Base-by-base conservation (phyloP, 1,140 invertebrate species). In the Panulirus ornatus region DNA sequence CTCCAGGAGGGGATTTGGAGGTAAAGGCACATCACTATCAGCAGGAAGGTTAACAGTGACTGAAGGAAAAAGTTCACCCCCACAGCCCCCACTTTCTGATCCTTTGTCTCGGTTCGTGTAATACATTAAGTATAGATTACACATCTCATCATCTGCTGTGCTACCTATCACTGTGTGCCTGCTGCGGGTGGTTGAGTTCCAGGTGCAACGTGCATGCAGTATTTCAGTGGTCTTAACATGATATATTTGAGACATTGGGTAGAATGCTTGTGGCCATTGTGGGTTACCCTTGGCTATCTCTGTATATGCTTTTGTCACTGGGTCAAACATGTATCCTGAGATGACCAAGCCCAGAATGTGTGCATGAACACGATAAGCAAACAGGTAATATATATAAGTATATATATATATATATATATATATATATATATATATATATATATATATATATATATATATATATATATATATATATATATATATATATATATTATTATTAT, bases 121-220 rank as follows among this genome's bases (percentile, higher is more conserved):
- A 92, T 95, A 96, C 95, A 96, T 96, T 22, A 96, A 93, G 93
- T 96, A 96, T 79, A 96, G 94, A 93, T 96, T 96, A 93, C 96
- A 96, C 96, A 96, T 96, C 93, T 96, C 96, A 93, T 96, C 96
- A 42, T 93, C 94, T 22, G 95, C 94, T 14, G 95, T 95, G 22
- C 94, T 92, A 93, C 93, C 93, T 71, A 94, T 94, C 22, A 82
- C 58, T 2, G 93, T 94, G 38, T 47, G 16, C n/a, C 87, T 88
- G 40, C 91, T 81, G 38, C 92, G 92, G 11, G 73, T 75, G 2
- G 93, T 93, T 1, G 94, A 94, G 88, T 94, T 93, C 87, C 92
- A 94, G 47, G 94, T 94, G 90, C 94, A 94, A 19, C 94, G 91
- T 11, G 94, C 94, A 66, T 92, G 92, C 51, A 94, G 40, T n/a